A percentile compares a stretch with the other conserved stretches of the same genome.
phyloP scores from a whole-genome alignment of 1,140 invertebrate species.

The Nilaparvata lugens region DNA sequence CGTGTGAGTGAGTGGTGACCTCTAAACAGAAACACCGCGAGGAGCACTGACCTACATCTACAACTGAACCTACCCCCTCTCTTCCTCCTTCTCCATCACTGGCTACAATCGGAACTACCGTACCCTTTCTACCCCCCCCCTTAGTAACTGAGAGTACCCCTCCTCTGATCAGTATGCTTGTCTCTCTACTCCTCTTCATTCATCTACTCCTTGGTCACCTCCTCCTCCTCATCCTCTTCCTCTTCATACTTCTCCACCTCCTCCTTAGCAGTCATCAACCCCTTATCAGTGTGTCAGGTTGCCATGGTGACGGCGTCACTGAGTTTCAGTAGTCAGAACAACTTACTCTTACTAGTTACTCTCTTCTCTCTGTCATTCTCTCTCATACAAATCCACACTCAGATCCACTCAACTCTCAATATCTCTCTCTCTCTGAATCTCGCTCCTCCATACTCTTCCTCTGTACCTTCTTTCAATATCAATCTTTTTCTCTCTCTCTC shows the following conservation, averaged over 20 bases:
- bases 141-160: no score
- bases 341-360: no score
- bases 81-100: slow-evolving; percentile 19
- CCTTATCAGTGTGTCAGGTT: slow-evolving; percentile 19
- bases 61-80: slow-evolving; percentile 14
- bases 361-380: no score
- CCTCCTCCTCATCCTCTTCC: neutral
- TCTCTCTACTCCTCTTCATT: neutral
- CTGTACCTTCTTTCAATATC: no score
- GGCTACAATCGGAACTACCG: no score
- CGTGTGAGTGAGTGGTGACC: no score
- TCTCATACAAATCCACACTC: neutral
- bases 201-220: neutral
- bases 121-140: no score
- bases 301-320: no score
- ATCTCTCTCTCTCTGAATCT: neutral
- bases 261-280: slow-evolving; percentile 21
- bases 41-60: slow-evolving; percentile 30
- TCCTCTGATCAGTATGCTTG: neutral
- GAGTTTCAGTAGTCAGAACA: no score
- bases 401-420: slow-evolving; percentile 6
- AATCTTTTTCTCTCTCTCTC: no score
- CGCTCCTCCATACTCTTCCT: no score
- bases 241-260: neutral
- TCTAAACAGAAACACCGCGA: no score